Percentiles rank a stretch among this genome's conserved stretches.
These are phyloP conservation scores for Megaceryle alcyon DNA, from an alignment of 2,797 vertebrate species.

Conservation along the genomic window DNA sequence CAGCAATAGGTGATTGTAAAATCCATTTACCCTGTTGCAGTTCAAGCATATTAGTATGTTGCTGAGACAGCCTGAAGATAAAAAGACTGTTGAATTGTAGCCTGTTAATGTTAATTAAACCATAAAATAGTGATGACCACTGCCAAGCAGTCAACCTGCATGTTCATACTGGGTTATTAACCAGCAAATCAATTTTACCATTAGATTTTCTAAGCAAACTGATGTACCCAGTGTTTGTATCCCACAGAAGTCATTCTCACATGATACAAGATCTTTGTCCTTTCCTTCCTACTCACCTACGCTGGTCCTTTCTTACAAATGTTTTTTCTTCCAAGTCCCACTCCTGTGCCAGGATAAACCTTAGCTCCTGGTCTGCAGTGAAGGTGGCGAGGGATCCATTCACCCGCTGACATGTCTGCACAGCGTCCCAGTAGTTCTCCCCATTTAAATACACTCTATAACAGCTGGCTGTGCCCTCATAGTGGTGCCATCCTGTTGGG, in stretches of 20 bases:
- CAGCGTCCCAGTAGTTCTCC: constrained; percentile 98
- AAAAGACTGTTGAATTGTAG: background rate
- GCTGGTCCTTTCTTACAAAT: constrained; percentile 89
- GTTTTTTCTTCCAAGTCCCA: constrained; percentile 92
- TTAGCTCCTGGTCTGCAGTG: constrained; percentile 94
- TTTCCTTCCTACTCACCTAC: constrained; percentile 83
- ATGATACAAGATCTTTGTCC: rapidly evolving
- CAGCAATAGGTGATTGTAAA: background rate
- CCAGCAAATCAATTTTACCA: background rate
- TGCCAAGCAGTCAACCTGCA: background rate
- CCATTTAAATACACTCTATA: constrained; percentile 92
- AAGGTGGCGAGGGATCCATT: constrained; percentile 96
- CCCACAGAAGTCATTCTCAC: background rate
- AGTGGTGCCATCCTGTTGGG: constrained; percentile 97
- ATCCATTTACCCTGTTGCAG: background rate
- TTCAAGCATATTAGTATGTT: background rate
- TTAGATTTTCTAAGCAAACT: background rate
- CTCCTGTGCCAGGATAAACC: constrained; percentile 95
- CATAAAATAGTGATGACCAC: background rate
- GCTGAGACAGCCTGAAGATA: background rate
- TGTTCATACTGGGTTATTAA: background rate
- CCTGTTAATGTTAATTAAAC: background rate
- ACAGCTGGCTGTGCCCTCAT: constrained; percentile 97
- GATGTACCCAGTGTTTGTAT: background rate
- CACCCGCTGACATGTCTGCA: constrained; percentile 94